These are phyloP conservation scores for Eupeodes latifasciatus DNA, from an alignment of 2,888 invertebrate species.

Conservation along the genomic window DNA sequence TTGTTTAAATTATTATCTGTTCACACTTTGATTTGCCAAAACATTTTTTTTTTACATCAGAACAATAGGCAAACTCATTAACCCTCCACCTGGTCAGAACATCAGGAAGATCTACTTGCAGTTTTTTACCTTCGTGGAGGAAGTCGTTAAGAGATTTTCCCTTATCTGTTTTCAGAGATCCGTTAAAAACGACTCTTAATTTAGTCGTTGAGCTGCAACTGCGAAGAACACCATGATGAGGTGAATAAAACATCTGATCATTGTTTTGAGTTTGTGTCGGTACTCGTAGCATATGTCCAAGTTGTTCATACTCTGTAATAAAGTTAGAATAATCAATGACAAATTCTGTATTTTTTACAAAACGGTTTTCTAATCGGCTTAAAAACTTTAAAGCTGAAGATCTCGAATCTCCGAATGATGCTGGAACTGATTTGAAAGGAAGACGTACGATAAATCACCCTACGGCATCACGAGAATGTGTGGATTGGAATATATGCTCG, in stretches of 20 bases:
- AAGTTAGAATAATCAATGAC: background rate
- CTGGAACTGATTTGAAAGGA: constrained; percentile 21
- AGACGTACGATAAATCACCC: background rate
- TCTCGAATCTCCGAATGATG: constrained; percentile 27
- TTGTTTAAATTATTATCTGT: too few relatives aligned
- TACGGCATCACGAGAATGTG: constrained; percentile 2
- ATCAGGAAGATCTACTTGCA: constrained; percentile 32
- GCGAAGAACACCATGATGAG: constrained; percentile 10
- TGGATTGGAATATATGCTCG: background rate
- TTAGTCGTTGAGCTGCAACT: constrained; percentile 32
- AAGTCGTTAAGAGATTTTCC: constrained; percentile 2
- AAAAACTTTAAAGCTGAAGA: constrained; percentile 9
- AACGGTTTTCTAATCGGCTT: background rate
- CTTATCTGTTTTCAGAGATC: constrained; percentile 23
- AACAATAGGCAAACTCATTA: background rate
- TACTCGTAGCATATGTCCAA: background rate
- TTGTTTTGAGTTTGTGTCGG: background rate
- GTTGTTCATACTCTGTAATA: constrained; percentile 18
- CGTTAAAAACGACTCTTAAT: constrained; percentile 36
- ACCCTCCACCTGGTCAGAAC: constrained; percentile 16
- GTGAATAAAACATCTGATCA: background rate
- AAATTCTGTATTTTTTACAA: constrained; percentile 3
- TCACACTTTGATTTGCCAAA: too few relatives aligned
- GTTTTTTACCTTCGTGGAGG: background rate
- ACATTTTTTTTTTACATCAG: too few relatives aligned